These are phyloP conservation scores for Gymnarchus niloticus DNA, from an alignment of 2,113 vertebrate species.

Conservation along the genomic window DNA sequence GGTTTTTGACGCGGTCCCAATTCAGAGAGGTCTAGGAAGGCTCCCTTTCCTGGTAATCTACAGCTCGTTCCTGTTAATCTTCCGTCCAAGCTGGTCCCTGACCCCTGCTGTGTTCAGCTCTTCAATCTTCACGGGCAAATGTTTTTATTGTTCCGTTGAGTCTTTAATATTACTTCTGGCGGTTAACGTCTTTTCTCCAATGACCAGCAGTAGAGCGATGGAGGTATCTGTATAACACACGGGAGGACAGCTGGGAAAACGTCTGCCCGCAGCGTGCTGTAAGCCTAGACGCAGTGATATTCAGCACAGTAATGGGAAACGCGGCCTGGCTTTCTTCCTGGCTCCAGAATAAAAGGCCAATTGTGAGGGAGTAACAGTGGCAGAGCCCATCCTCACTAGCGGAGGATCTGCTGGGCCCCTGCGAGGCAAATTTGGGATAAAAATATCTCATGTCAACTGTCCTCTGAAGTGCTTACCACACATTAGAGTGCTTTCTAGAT, in stretches of 20 bases:
- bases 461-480: slow-evolving; percentile 16
- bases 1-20: background rate
- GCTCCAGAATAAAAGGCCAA: slow-evolving; percentile 14
- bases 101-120: background rate
- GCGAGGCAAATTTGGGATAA: slow-evolving; percentile 16
- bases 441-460: slow-evolving; percentile 22
- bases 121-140: background rate
- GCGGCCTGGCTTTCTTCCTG: background rate
- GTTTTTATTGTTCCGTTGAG: background rate
- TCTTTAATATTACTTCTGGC: background rate
- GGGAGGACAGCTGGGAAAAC: background rate
- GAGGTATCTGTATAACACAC: background rate
- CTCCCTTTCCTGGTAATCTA: background rate
- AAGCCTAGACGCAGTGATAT: background rate
- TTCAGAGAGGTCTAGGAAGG: background rate
- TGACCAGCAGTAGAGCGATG: too few relatives aligned
- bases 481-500: background rate
- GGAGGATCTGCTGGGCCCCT: background rate
- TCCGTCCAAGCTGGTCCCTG: background rate
- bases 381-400: slow-evolving; percentile 9
- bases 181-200: background rate
- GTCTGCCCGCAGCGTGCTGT: background rate
- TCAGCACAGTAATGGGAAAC: background rate
- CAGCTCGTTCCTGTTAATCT: background rate
- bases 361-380: slow-evolving; percentile 12